Evolutionary conservation across 2,797 vertebrate genomes (phyloP).

Genomic region (Pipistrellus nathusii): DNA sequence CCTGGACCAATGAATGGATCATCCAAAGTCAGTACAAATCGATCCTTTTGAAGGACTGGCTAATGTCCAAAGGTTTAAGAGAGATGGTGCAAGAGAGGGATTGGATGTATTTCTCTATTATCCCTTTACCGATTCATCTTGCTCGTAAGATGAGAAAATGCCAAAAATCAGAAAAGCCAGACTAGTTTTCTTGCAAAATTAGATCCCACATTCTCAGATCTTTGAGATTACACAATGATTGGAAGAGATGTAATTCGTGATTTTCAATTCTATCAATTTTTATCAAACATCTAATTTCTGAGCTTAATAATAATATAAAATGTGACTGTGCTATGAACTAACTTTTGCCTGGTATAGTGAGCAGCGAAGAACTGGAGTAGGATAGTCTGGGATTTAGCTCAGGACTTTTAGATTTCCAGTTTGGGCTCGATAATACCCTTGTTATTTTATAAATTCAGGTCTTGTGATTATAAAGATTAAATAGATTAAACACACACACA

Average conservation of each 20-base stretch:
- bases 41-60: neutral
- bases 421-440: neutral
- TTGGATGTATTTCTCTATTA: fast-evolving
- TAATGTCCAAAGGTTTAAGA: neutral
- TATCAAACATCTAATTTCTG: neutral
- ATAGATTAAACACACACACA: neutral
- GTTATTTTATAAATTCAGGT: neutral
- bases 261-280: neutral
- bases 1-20: fast-evolving
- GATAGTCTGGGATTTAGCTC: neutral
- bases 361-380: neutral
- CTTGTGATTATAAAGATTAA: neutral
- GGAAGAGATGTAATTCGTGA: neutral
- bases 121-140: neutral
- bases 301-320: neutral
- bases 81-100: neutral
- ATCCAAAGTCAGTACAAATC: no score
- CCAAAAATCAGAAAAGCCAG: neutral
- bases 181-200: neutral
- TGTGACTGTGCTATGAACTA: neutral
- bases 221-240: neutral
- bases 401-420: neutral
- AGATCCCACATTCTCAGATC: neutral
- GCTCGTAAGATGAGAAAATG: neutral
- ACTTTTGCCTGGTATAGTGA: neutral